Percentiles rank a stretch among this genome's conserved stretches.
Conservation (phyloP, 2,888 invertebrate species). For the Epinotia demarniana region DNA sequence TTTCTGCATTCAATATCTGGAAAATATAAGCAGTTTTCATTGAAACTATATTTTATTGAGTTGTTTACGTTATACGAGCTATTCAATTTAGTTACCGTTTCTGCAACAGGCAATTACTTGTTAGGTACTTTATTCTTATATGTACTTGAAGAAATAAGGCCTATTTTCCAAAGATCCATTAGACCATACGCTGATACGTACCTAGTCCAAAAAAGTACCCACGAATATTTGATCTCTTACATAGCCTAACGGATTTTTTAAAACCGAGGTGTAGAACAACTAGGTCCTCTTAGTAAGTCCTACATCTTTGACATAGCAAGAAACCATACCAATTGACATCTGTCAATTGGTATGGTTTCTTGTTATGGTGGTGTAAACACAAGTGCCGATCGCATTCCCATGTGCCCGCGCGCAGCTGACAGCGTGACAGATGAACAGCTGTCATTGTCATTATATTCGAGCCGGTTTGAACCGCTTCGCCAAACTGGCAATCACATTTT, state of each 20-base stretch:
- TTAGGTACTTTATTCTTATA: background rate
- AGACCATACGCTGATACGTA: too few relatives aligned
- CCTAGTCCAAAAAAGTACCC: too few relatives aligned
- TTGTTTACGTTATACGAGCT: background rate
- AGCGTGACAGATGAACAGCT: constrained; percentile 22
- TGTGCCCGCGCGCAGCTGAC: constrained; percentile 20
- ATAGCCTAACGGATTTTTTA: background rate
- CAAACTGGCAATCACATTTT: background rate
- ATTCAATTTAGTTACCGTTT: background rate
- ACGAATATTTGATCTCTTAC: too few relatives aligned
- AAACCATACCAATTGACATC: too few relatives aligned
- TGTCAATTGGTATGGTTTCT: constrained; percentile 19
- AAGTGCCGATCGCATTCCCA: constrained; percentile 21
- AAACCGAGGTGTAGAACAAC: background rate
- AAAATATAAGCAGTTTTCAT: constrained; percentile 21
- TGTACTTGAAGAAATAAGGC: background rate
- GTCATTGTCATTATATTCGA: constrained; percentile 15
- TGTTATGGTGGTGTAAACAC: constrained; percentile 13
- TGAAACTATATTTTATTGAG: constrained; percentile 8
- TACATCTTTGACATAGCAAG: constrained; percentile 12
- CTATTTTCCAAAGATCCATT: too few relatives aligned
- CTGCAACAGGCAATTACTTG: background rate
- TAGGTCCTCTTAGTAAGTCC: too few relatives aligned
- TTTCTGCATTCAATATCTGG: constrained; percentile 16
- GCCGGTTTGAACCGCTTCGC: constrained; percentile 2